Percentiles rank a stretch among this genome's conserved stretches.
These are phyloP conservation scores for Plumapathes pennacea DNA, from an alignment of 92 coral and sea anemone species.

Conservation along the genomic window DNA sequence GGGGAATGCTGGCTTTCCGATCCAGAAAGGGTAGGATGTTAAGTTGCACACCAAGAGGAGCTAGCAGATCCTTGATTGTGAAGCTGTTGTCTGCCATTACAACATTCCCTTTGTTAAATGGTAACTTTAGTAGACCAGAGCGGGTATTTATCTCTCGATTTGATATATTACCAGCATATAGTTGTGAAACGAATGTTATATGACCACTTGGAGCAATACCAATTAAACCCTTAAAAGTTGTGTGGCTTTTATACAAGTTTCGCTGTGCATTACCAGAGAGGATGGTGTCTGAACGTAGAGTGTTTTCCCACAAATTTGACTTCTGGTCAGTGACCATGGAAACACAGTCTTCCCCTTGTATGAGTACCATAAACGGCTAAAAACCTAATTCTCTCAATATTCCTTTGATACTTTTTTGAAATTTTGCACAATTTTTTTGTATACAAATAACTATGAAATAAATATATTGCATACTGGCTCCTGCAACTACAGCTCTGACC, in stretches of 20 bases:
- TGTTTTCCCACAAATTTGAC: too few relatives aligned
- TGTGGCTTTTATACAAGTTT: conserved; percentile 40
- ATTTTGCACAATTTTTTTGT: too few relatives aligned
- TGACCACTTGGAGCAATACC: conserved; percentile 57
- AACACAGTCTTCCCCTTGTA: too few relatives aligned
- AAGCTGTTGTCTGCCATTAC: conserved; percentile 31
- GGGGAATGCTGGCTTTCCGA: too few relatives aligned
- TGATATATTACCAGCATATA: conserved; percentile 37
- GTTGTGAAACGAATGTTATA: conserved; percentile 32
- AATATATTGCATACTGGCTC: too few relatives aligned
- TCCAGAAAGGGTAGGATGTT: conserved; percentile 39
- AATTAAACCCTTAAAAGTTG: conserved; percentile 45
- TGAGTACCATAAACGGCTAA: too few relatives aligned
- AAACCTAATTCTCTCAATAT: too few relatives aligned
- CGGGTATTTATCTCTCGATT: conserved; percentile 17
- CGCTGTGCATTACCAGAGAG: conserved; percentile 42
- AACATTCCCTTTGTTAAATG: conserved; percentile 17
- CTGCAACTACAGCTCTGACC: too few relatives aligned
- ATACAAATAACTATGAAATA: too few relatives aligned
- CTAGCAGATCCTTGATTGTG: conserved; percentile 10
- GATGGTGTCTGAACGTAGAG: conserved; percentile 49
- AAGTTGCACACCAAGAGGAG: conserved; percentile 18
- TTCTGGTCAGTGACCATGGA: too few relatives aligned
- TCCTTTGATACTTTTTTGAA: too few relatives aligned
- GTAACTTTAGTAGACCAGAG: conserved; percentile 29